These are phyloP conservation scores for Actenoides hombroni DNA, from an alignment of 2,113 vertebrate genomes.

Conservation along the genomic window DNA sequence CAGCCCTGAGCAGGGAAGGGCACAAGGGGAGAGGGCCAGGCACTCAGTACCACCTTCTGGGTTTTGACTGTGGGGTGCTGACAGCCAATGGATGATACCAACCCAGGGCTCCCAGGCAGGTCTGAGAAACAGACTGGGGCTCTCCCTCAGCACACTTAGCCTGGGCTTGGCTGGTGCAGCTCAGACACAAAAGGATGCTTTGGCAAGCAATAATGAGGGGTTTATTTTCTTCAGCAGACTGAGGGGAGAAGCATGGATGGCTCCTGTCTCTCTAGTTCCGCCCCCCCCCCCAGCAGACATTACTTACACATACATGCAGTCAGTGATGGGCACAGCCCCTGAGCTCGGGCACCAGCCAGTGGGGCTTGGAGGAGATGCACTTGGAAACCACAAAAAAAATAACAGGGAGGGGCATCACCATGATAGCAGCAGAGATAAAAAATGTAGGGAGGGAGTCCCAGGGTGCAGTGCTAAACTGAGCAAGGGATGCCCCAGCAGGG, in stretches of 20 bases:
- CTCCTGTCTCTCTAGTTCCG: not conserved
- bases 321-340: not conserved
- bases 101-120: not conserved
- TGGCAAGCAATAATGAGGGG: not conserved
- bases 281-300: not conserved
- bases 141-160: not conserved
- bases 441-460: not conserved
- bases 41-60: not conserved
- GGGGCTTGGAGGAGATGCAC: not conserved
- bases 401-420: not conserved
- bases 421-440: not conserved
- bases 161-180: not conserved
- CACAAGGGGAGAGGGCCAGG: not conserved
- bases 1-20: not conserved
- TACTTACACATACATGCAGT: not conserved
- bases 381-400: not conserved
- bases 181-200: not conserved
- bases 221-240: slow-evolving; percentile 43
- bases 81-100: not conserved
- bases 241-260: not conserved
- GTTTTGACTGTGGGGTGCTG: not conserved
- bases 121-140: not conserved
- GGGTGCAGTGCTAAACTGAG: not conserved
- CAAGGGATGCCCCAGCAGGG: not conserved
- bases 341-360: not conserved